Evolutionary conservation across 1,140 invertebrate species (phyloP).

Genomic region (Chionoecetes opilio): DNA sequence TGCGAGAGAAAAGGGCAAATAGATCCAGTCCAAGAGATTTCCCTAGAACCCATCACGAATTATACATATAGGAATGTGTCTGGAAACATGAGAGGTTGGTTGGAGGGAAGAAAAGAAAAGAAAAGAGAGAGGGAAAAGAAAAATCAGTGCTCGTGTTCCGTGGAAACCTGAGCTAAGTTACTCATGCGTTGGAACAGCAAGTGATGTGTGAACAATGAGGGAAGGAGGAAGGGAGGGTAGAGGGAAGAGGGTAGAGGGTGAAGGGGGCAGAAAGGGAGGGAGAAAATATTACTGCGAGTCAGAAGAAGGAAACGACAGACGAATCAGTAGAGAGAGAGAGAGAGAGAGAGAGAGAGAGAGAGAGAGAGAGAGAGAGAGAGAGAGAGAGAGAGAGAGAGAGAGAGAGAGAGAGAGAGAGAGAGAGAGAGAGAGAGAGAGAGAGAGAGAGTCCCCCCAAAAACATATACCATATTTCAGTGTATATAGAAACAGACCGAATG

Average conservation of each 20-base stretch:
- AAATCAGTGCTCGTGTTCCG: slow-evolving; percentile 27
- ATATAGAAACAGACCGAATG: neutral
- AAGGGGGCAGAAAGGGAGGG: neutral
- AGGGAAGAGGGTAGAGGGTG: neutral
- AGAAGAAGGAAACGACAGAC: neutral
- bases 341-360: slow-evolving; percentile 27
- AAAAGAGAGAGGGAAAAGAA: slow-evolving; percentile 5
- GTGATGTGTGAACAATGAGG: slow-evolving; percentile 28
- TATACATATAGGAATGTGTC: too few species aligned
- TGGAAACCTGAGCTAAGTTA: slow-evolving; percentile 28
- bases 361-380: slow-evolving; percentile 27
- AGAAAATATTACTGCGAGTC: neutral
- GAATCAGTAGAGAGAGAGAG: neutral
- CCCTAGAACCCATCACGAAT: too few species aligned
- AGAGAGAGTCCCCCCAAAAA: neutral
- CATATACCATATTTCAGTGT: neutral
- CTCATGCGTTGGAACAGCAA: slow-evolving; percentile 27
- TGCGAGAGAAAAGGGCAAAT: neutral
- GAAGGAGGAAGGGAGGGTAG: neutral
- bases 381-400: slow-evolving; percentile 27
- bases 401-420: neutral
- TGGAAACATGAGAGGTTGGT: slow-evolving; percentile 15
- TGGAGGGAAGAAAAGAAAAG: slow-evolving; percentile 3
- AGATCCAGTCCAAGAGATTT: neutral
- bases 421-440: too few species aligned